These are phyloP conservation scores for Amiota communis DNA, from an alignment of 2,888 invertebrate species.

Conservation along the genomic window DNA sequence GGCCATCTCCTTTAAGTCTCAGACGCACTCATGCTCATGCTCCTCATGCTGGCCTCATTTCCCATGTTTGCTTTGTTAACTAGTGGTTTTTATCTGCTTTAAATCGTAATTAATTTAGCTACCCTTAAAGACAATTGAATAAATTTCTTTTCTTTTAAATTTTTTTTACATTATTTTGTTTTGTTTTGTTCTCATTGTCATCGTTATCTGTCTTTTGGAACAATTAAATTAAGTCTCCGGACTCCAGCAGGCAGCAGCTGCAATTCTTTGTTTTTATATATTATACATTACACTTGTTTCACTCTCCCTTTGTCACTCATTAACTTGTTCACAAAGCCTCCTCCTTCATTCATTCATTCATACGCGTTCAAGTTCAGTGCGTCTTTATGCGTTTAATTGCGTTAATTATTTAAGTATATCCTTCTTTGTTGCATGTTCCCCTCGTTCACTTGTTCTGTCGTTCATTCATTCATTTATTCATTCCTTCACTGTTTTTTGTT, in stretches of 20 bases:
- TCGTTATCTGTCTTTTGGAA: background rate
- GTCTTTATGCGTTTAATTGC: constrained; percentile 28
- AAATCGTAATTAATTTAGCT: constrained; percentile 13
- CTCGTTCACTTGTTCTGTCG: background rate
- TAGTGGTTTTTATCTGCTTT: background rate
- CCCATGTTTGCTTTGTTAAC: too few species aligned
- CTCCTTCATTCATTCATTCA: background rate
- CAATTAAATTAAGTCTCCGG: constrained; percentile 20
- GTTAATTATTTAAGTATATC: constrained; percentile 37
- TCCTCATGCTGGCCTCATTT: too few species aligned
- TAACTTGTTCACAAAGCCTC: too few species aligned
- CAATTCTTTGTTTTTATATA: too few species aligned
- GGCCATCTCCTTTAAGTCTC: too few species aligned
- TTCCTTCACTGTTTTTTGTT: background rate
- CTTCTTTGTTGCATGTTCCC: background rate
- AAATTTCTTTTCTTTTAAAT: background rate
- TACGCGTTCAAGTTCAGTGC: background rate
- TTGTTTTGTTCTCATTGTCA: background rate
- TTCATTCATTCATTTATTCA: background rate
- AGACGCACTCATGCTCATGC: too few species aligned
- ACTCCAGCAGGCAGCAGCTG: constrained; percentile 2
- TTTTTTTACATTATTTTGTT: background rate
- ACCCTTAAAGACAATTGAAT: background rate
- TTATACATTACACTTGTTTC: too few species aligned
- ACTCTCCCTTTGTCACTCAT: too few species aligned